Evolutionary conservation across 1,140 invertebrate species (phyloP).

Genomic region (Epicauta chinensis): DNA sequence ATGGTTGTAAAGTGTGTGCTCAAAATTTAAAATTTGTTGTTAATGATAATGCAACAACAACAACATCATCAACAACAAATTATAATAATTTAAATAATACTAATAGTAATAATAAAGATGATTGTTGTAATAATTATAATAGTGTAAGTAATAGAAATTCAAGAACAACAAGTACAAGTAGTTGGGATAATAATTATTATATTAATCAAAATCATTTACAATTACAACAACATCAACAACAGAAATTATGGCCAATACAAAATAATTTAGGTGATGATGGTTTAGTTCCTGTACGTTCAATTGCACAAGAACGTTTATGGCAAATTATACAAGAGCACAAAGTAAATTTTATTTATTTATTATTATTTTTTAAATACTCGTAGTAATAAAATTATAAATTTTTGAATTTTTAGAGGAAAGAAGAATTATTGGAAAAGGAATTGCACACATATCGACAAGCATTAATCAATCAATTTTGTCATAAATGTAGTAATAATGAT

Average conservation of each 20-base stretch:
- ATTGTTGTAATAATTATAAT: too few relatives aligned
- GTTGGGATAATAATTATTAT: constrained; percentile 25
- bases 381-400: neutral
- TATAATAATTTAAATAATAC: too few relatives aligned
- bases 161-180: constrained; percentile 40
- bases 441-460: constrained; percentile 63
- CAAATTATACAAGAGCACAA: constrained; percentile 74
- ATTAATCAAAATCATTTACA: too few relatives aligned
- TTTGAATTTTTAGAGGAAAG: constrained; percentile 49
- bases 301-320: constrained; percentile 69
- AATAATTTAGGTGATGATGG: constrained; percentile 60
- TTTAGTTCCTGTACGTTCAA: constrained; percentile 67
- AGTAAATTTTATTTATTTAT: constrained; percentile 45
- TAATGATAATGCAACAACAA: constrained; percentile 9
- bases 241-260: too few relatives aligned
- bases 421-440: constrained; percentile 62
- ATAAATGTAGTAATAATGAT: constrained; percentile 49
- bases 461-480: constrained; percentile 64
- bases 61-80: too few relatives aligned
- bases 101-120: too few relatives aligned
- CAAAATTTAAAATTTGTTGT: constrained; percentile 26
- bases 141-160: constrained; percentile 21
- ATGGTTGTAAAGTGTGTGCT: constrained; percentile 28
- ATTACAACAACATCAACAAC: too few relatives aligned
- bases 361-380: neutral